Percentiles rank a stretch among this genome's conserved stretches.
phyloP scores from a whole-genome alignment of 2,113 vertebrate genomes.

The Xyrauchen texanus region DNA sequence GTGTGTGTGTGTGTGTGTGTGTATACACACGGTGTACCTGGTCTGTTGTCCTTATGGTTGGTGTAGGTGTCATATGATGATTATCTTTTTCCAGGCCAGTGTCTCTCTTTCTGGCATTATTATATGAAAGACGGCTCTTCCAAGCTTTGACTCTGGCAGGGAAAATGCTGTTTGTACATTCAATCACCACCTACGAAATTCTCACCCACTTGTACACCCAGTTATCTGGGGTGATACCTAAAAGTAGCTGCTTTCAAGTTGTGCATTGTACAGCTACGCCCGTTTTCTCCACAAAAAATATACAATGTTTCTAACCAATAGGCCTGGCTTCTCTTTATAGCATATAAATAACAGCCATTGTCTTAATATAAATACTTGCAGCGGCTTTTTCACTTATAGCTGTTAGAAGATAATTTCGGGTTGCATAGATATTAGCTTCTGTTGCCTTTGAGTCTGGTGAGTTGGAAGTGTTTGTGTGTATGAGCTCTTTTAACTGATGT shows the following conservation, averaged over 20 bases:
- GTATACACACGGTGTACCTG: too few species aligned
- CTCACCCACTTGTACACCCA: conserved; percentile 24
- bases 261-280: background rate
- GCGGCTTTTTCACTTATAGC: background rate
- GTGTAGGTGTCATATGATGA: conserved; percentile 34
- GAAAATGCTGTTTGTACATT: conserved; percentile 26
- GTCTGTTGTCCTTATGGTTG: background rate
- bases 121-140: conserved; percentile 21
- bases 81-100: conserved; percentile 7
- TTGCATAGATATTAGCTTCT: background rate
- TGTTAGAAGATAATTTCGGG: background rate
- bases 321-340: background rate
- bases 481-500: background rate
- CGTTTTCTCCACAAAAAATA: background rate
- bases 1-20: too few species aligned
- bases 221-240: conserved; percentile 17
- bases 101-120: conserved; percentile 20
- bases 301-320: background rate
- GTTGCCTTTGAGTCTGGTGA: background rate
- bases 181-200: conserved; percentile 14
- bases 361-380: background rate
- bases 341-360: background rate
- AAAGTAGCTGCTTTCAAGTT: background rate
- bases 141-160: conserved; percentile 12
- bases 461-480: background rate